Conservation (phyloP, 2,888 invertebrate species). For the Brachyptera risi region DNA sequence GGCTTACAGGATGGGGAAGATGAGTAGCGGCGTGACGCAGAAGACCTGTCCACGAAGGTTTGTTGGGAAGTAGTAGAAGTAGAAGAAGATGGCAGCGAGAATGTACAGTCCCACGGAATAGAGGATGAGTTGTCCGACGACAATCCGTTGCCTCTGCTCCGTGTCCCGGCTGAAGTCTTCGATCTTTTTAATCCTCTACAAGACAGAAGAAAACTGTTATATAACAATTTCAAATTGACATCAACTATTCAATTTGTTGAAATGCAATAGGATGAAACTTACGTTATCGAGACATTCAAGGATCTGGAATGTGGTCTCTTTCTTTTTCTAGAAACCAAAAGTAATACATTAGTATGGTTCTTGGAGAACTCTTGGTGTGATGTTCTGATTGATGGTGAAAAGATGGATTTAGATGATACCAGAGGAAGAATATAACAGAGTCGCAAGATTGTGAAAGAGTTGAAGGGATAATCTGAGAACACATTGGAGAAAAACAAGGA, state of each 20-base stretch:
- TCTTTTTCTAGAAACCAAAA: constrained; percentile 50
- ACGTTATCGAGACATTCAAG: constrained; percentile 69
- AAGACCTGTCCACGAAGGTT: constrained; percentile 68
- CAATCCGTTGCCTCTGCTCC: constrained; percentile 73
- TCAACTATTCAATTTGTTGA: background rate
- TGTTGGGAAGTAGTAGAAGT: constrained; percentile 74
- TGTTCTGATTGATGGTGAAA: too few relatives aligned
- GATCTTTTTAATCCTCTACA: constrained; percentile 68
- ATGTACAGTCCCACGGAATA: constrained; percentile 53
- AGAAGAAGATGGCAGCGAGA: constrained; percentile 67
- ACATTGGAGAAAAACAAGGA: too few relatives aligned
- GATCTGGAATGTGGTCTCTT: constrained; percentile 48
- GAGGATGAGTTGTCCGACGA: constrained; percentile 72
- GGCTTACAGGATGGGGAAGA: constrained; percentile 80
- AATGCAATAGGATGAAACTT: constrained; percentile 34
- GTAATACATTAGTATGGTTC: background rate
- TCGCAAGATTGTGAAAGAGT: too few relatives aligned
- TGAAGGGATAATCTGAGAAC: too few relatives aligned
- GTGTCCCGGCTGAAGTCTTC: constrained; percentile 76
- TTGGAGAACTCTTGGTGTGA: background rate
- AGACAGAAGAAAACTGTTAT: constrained; percentile 27
- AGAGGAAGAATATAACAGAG: too few relatives aligned
- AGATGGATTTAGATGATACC: too few relatives aligned
- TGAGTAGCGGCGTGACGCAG: constrained; percentile 71
- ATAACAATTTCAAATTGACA: background rate